Evolutionary conservation across 1,140 invertebrate genomes (phyloP).

Genomic region (Triops cancriformis): DNA sequence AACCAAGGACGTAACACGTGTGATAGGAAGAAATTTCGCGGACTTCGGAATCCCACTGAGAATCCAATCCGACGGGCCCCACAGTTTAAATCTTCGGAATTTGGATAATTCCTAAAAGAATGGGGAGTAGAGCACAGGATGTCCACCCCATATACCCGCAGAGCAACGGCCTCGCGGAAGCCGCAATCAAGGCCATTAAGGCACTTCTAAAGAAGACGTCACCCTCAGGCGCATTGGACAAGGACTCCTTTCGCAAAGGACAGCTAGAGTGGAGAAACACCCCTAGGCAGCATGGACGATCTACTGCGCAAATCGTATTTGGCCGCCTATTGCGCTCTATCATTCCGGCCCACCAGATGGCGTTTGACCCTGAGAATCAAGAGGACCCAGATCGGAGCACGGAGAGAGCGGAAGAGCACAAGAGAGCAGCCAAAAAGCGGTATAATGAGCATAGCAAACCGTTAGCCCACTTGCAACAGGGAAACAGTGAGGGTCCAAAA

Average conservation of each 20-base stretch:
- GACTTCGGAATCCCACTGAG: no score
- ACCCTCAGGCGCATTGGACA: conserved; percentile 14
- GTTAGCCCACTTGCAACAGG: background rate
- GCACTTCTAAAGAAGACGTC: conserved; percentile 34
- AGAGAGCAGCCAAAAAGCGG: background rate
- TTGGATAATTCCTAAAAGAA: conserved; percentile 21
- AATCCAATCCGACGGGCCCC: no score
- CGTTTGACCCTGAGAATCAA: conserved; percentile 2
- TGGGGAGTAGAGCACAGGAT: conserved; percentile 16
- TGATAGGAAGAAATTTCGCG: no score
- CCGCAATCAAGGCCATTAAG: no score
- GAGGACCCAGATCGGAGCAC: background rate
- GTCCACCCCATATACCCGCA: conserved; percentile 30
- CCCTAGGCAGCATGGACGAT: conserved; percentile 9
- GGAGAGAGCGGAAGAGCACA: background rate
- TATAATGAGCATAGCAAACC: background rate
- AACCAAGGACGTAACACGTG: no score
- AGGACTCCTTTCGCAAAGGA: conserved; percentile 11
- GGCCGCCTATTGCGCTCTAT: no score
- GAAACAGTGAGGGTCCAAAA: conserved; percentile 15
- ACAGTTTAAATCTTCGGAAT: conserved; percentile 22
- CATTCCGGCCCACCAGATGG: conserved; percentile 24
- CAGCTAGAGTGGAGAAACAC: conserved; percentile 25
- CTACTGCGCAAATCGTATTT: conserved; percentile 7
- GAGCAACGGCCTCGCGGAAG: no score